phyloP scores from a whole-genome alignment of 2,888 invertebrate species.

The Archips crataeganus region DNA sequence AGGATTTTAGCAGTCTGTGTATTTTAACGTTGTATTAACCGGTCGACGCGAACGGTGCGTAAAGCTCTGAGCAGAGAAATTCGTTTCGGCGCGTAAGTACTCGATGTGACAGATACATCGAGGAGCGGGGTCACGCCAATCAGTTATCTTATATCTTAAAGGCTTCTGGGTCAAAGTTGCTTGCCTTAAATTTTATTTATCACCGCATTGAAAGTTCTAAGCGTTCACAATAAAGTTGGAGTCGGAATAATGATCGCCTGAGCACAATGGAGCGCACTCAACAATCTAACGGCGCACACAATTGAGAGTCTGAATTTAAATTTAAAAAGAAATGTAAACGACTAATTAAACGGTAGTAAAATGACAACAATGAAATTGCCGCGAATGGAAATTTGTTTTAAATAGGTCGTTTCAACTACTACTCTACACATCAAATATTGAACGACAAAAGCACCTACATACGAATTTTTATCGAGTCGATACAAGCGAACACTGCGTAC shows the following conservation, averaged over 20 bases:
- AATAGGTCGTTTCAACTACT: constrained; percentile 5
- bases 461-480: background rate
- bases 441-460: background rate
- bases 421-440: constrained; percentile 6
- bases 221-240: constrained; percentile 41
- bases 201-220: constrained; percentile 44
- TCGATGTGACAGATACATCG: constrained; percentile 53
- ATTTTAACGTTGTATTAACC: background rate
- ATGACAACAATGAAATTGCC: constrained; percentile 12
- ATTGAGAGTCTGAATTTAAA: constrained; percentile 40
- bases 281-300: constrained; percentile 31
- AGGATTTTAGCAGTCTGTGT: too few relatives aligned
- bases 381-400: constrained; percentile 16
- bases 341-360: constrained; percentile 35
- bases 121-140: constrained; percentile 9
- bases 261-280: constrained; percentile 44
- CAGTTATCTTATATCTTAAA: constrained; percentile 12
- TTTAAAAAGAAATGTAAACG: constrained; percentile 40
- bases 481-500: constrained; percentile 21
- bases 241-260: constrained; percentile 43
- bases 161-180: constrained; percentile 30
- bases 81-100: constrained; percentile 48
- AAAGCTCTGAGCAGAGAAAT: constrained; percentile 13
- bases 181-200: constrained; percentile 36
- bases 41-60: constrained; percentile 24